Conservation (phyloP, 2,113 vertebrate species). For the Leptobrachium ailaonicum region DNA sequence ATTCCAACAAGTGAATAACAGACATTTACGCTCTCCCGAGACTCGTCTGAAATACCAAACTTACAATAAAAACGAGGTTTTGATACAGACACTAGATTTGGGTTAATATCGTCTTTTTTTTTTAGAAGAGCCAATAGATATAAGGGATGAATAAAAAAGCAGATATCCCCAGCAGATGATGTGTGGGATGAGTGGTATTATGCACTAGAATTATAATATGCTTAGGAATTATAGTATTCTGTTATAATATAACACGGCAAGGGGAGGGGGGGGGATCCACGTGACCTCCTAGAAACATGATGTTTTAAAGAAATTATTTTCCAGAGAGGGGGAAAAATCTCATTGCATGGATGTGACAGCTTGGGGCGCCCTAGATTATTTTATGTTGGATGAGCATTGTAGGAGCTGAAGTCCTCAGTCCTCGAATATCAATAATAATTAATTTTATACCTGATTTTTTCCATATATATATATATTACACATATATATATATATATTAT, state of each 20-base stretch:
- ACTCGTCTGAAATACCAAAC: constrained; percentile 6
- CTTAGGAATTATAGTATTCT: constrained; percentile 11
- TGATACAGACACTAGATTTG: constrained; percentile 27
- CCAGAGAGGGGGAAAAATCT: too few relatives aligned
- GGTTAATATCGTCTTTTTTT: constrained; percentile 41
- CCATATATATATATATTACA: too few relatives aligned
- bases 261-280: not conserved
- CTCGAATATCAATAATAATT: too few relatives aligned
- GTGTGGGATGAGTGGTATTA: constrained; percentile 30
- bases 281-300: not conserved
- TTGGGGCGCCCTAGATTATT: too few relatives aligned
- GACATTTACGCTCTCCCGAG: not conserved
- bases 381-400: too few relatives aligned
- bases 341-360: too few relatives aligned
- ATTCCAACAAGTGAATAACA: not conserved
- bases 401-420: too few relatives aligned
- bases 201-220: constrained; percentile 7
- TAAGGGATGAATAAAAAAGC: not conserved
- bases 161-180: constrained; percentile 32
- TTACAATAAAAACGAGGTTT: not conserved
- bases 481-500: too few relatives aligned
- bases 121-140: constrained; percentile 14
- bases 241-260: not conserved
- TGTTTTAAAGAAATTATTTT: too few relatives aligned
- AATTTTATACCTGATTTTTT: too few relatives aligned